Conservation (phyloP, 2,888 invertebrate genomes). For the Scrobipalpa atriplicella region DNA sequence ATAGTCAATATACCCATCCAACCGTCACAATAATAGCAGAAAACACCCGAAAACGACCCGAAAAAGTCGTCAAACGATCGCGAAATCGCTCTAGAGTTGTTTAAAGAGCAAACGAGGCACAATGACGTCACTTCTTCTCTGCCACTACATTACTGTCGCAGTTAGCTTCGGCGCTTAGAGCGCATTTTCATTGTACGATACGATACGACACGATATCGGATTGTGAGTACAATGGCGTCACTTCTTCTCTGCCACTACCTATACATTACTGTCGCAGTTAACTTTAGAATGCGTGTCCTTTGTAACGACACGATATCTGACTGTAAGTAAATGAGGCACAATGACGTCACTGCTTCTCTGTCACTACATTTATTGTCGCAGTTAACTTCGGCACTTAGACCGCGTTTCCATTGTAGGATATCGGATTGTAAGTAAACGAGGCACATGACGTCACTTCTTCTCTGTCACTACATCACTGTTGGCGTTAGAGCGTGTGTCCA, state of each 20-base stretch:
- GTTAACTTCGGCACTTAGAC: no score
- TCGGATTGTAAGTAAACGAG: no score
- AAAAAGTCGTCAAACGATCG: background rate
- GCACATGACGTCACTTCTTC: no score
- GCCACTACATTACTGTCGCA: conserved; percentile 17
- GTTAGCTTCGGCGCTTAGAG: background rate
- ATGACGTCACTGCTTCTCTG: no score
- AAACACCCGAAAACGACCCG: background rate
- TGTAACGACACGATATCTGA: no score
- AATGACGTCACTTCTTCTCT: conserved; percentile 9
- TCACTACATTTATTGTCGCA: no score
- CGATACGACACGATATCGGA: conserved; percentile 3
- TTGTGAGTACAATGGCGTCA: background rate
- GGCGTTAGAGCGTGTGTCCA: no score
- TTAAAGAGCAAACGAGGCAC: background rate
- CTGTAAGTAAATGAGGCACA: no score
- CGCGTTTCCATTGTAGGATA: no score
- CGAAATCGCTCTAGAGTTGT: background rate
- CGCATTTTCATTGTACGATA: background rate
- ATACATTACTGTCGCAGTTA: background rate
- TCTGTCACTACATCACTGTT: no score
- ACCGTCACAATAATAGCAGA: background rate
- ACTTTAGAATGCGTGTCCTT: no score
- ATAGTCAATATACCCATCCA: background rate
- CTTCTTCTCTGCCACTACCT: background rate